Conservation (phyloP, 1,140 invertebrate genomes). For the Lucilia sericata region DNA sequence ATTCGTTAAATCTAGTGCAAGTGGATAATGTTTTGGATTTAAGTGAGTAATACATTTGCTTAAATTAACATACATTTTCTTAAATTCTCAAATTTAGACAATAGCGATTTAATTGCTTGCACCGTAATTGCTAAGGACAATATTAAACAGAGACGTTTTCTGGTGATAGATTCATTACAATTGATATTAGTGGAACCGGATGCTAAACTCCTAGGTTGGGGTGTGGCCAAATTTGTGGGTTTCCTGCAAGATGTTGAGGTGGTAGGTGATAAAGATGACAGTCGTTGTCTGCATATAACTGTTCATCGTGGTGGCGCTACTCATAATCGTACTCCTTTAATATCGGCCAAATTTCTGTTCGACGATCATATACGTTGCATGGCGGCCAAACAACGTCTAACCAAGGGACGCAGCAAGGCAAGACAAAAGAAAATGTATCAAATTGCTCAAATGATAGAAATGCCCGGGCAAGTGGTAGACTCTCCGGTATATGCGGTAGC, state of each 20-base stretch:
- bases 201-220: constrained; percentile 92
- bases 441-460: constrained; percentile 91
- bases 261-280: constrained; percentile 94
- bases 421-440: constrained; percentile 95
- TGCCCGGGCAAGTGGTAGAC: constrained; percentile 75
- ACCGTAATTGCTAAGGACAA: constrained; percentile 92
- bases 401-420: constrained; percentile 93
- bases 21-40: constrained; percentile 93
- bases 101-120: constrained; percentile 96
- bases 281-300: constrained; percentile 93
- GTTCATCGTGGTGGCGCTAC: constrained; percentile 82
- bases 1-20: constrained; percentile 89
- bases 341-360: constrained; percentile 95
- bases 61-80: not conserved
- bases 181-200: constrained; percentile 98
- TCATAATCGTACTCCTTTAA: constrained; percentile 79
- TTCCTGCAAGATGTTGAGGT: constrained; percentile 87
- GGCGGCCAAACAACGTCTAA: constrained; percentile 88
- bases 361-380: constrained; percentile 99
- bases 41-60: constrained; percentile 75
- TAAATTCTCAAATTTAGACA: constrained; percentile 76
- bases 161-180: constrained; percentile 95
- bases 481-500: constrained; percentile 69
- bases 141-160: constrained; percentile 88
- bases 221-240: constrained; percentile 93